Evolutionary conservation across 2,888 invertebrate genomes (phyloP), one percentile per base, ranked within the genome.

Genomic region (Siphonodentalium dalli): DNA sequence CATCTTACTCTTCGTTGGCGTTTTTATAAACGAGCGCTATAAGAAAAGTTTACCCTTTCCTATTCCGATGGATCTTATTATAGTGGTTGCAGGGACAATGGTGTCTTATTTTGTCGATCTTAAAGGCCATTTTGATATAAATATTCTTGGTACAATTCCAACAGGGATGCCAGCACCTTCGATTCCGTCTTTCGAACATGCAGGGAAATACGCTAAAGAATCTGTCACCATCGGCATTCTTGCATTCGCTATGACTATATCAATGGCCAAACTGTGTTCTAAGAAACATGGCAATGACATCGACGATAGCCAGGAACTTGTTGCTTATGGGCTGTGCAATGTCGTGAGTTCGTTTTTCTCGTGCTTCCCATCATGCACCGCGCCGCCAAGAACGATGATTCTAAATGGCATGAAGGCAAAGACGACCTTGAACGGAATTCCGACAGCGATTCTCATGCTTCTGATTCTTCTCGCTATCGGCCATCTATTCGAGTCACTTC

Each of bases 1-100:
- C 21, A 69, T 87, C 43, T 85, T 91, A 29, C 82, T 88, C 0
- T 65, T 89, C 21, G 77, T 78, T 18, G 74, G 73, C 46, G 43
- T 61, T 15, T 59, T 58, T 44, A 51, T 76, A 27, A 77, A 75
- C 51, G 66, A 71, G 55, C 43, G 66, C 11, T 75, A 59, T 51
- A 61, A 59, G 29, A 33, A 57, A 6, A 71, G 65, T 54, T 58
- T 74, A 57, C 68, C 65, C 54, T 61, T 74, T 31, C 77, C 77
- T 6, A 54, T 79, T 21, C 79, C 79, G 3, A 75, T 69, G 5
- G 79, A 79, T 50, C 60, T 79, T 5, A 58, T 79, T 6, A 69
- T 73, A 1, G 71, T 74, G 11, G 45, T 71, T 5, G n/a, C 69
- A 0, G 69, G 58, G 7, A 74, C 72, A 23, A 20, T 70, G 7